These are phyloP conservation scores for Ciona savignyi DNA, from an alignment of 23 tunicate species.

Conservation along the genomic window DNA sequence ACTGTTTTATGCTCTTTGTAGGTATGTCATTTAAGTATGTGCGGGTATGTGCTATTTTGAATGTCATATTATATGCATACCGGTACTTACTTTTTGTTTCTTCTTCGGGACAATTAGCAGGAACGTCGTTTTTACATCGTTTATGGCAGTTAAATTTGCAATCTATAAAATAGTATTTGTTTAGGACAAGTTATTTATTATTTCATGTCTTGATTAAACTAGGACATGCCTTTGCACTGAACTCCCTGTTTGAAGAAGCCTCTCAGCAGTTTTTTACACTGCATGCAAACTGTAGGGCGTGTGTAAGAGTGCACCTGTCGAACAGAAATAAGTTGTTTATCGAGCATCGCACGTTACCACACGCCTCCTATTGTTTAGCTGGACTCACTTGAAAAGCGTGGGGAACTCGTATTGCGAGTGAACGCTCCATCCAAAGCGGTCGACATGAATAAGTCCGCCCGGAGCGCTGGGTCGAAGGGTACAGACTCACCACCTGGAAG, in stretches of 20 bases:
- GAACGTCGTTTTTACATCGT: conserved; percentile 65
- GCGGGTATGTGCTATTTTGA: too few relatives aligned
- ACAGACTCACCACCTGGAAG: conserved; percentile 22
- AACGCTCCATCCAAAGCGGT: conserved; percentile 62
- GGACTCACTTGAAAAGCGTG: conserved; percentile 67
- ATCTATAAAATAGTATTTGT: too few relatives aligned
- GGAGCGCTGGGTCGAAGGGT: conserved; percentile 4
- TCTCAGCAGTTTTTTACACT: conserved; percentile 67
- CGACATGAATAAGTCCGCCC: conserved; percentile 53
- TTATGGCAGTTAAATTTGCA: conserved; percentile 93
- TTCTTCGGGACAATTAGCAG: conserved; percentile 95
- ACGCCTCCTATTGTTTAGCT: neutral
- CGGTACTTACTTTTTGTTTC: conserved; percentile 52
- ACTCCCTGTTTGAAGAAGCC: conserved; percentile 92
- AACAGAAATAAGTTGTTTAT: neutral
- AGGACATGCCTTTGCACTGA: conserved; percentile 79
- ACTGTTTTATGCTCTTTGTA: too few relatives aligned
- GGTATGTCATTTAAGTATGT: too few relatives aligned
- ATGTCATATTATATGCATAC: too few relatives aligned
- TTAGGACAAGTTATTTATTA: neutral
- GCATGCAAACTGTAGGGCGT: conserved; percentile 95
- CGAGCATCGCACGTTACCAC: too few relatives aligned
- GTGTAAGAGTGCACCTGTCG: conserved; percentile 78
- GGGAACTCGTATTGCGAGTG: conserved; percentile 67
- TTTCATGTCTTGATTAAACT: neutral